Evolutionary conservation across 2,797 vertebrate genomes (phyloP).

Genomic region (Limnodromus scolopaceus): DNA sequence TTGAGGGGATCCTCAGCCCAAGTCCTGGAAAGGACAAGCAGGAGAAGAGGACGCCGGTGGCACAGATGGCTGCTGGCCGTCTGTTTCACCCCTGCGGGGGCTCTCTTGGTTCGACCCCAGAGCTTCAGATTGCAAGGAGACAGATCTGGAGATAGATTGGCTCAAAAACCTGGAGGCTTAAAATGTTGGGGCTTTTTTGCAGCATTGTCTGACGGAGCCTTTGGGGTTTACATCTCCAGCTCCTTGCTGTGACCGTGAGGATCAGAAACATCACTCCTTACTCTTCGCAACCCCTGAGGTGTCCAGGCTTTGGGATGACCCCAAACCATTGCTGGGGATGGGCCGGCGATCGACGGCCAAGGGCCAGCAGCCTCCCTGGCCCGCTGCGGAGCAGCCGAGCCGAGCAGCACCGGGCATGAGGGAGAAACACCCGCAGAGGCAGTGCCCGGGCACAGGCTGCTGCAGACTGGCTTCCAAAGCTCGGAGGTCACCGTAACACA

Average conservation of each 20-base stretch:
- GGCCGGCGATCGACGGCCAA: rapidly evolving
- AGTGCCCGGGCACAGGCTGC: background rate
- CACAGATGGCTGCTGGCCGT: background rate
- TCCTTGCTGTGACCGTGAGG: background rate
- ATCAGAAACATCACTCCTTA: background rate
- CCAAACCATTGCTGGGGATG: rapidly evolving
- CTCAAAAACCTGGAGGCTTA: background rate
- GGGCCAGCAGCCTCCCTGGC: background rate
- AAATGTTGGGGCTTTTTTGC: rapidly evolving
- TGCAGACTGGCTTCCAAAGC: background rate
- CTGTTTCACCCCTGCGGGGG: background rate
- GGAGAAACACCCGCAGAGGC: no score
- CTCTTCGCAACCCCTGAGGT: background rate
- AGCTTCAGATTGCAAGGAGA: rapidly evolving
- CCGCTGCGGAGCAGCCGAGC: rapidly evolving
- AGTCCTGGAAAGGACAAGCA: background rate
- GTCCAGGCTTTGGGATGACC: background rate
- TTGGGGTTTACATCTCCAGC: background rate
- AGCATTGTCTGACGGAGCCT: background rate
- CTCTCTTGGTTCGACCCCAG: background rate
- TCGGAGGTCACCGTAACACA: rapidly evolving
- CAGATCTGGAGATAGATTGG: background rate
- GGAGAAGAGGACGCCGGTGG: background rate
- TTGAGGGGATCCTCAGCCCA: background rate
- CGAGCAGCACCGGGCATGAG: rapidly evolving